Evolutionary conservation across 2,888 invertebrate genomes (phyloP).

Genomic region (Dichetophora obliterata): DNA sequence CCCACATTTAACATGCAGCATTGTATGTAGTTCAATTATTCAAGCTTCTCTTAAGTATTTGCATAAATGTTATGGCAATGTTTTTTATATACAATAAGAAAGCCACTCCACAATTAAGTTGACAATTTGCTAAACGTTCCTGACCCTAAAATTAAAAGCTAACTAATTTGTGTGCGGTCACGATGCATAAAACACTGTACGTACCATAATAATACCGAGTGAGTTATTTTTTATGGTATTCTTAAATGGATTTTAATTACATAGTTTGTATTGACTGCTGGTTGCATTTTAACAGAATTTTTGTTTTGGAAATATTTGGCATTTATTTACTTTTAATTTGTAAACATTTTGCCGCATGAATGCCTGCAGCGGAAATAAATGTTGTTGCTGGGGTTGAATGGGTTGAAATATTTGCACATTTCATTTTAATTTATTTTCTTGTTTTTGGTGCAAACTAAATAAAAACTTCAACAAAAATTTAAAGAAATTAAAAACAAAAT

Average conservation of each 20-base stretch:
- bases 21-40: too few species aligned
- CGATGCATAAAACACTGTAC: too few species aligned
- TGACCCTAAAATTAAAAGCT: too few species aligned
- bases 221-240: background rate
- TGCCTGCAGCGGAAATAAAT: background rate
- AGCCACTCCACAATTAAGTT: too few species aligned
- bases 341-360: constrained; percentile 5
- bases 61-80: too few species aligned
- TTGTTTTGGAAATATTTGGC: background rate
- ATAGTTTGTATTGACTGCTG: background rate
- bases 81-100: too few species aligned
- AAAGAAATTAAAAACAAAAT: too few species aligned
- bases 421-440: background rate
- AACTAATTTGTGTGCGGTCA: too few species aligned
- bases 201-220: background rate
- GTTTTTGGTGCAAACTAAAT: background rate
- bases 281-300: background rate
- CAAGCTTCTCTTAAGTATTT: too few species aligned
- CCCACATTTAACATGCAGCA: too few species aligned
- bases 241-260: constrained; percentile 10
- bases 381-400: background rate
- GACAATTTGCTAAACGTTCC: too few species aligned
- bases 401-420: too few species aligned
- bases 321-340: background rate
- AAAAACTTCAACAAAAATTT: background rate